Percentiles rank a stretch among this genome's conserved stretches.
phyloP scores from a whole-genome alignment of 2,888 invertebrate species.

The Limnephilus marmoratus region DNA sequence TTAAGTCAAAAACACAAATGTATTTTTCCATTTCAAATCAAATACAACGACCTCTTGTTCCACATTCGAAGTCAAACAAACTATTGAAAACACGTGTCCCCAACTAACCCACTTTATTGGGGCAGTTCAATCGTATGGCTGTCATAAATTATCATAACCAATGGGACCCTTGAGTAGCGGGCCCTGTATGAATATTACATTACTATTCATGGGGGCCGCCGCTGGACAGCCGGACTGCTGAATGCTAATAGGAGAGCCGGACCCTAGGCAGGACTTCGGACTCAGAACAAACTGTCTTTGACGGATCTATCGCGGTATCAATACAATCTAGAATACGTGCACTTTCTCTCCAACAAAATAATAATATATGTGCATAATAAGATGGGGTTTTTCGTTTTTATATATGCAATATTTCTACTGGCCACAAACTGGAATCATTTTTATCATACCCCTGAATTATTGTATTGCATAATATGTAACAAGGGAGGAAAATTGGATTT shows the following conservation, averaged over 20 bases:
- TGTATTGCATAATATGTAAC: not conserved
- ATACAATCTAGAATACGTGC: constrained; percentile 5
- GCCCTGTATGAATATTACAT: constrained; percentile 61
- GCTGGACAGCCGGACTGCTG: constrained; percentile 45
- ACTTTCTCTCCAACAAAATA: not conserved
- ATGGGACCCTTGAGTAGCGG: constrained; percentile 39
- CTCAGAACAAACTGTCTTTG: constrained; percentile 51
- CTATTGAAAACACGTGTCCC: constrained; percentile 31
- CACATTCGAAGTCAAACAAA: constrained; percentile 14
- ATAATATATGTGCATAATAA: not conserved
- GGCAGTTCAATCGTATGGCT: constrained; percentile 41
- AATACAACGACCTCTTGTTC: not conserved
- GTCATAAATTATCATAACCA: constrained; percentile 57
- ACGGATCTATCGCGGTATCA: constrained; percentile 42
- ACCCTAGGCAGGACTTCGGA: constrained; percentile 11
- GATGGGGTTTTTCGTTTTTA: not conserved
- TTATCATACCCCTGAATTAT: not conserved
- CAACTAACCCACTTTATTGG: constrained; percentile 39
- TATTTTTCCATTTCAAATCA: not conserved
- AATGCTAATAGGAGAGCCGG: constrained; percentile 54
- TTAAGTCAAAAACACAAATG: not conserved
- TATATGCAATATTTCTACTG: not conserved
- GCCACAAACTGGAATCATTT: not conserved
- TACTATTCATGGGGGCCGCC: constrained; percentile 55
- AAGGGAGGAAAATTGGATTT: too few species aligned